A percentile compares a stretch with the other conserved stretches of the same genome.
Evolutionary conservation across 2,797 vertebrate genomes (phyloP).

Genomic region (Eleutherodactylus coqui): DNA sequence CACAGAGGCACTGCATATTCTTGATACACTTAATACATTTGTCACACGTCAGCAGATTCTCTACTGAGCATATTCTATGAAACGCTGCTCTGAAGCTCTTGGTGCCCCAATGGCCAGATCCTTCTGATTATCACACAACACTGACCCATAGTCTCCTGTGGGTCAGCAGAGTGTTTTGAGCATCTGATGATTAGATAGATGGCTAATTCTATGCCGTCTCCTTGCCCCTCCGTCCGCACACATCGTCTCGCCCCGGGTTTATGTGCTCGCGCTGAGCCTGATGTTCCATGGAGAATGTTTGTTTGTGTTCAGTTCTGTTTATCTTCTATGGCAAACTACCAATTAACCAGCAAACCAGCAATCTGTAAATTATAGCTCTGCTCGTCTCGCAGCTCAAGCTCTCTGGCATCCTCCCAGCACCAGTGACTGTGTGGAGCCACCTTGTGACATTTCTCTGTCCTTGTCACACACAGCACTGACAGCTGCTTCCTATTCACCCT

Average conservation of each 20-base stretch:
- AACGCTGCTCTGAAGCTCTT: no score
- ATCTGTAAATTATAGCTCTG: conserved; percentile 56
- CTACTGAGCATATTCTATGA: no score
- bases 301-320: conserved; percentile 49
- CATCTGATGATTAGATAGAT: background rate
- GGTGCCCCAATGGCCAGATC: no score
- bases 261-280: background rate
- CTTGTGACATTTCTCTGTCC: background rate
- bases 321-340: conserved; percentile 40
- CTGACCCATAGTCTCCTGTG: no score
- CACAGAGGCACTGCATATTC: no score
- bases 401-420: background rate
- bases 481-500: background rate
- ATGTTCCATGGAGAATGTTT: conserved; percentile 30
- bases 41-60: no score
- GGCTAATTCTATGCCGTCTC: no score
- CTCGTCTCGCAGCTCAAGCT: background rate
- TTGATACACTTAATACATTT: no score
- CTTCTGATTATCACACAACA: no score
- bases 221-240: background rate
- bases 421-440: conserved; percentile 8
- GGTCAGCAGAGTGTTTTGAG: no score
- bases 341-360: conserved; percentile 54
- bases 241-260: background rate
- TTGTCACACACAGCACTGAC: background rate